These are phyloP conservation scores for Athrips mouffetella DNA, from an alignment of 2,888 invertebrate genomes.

Conservation along the genomic window DNA sequence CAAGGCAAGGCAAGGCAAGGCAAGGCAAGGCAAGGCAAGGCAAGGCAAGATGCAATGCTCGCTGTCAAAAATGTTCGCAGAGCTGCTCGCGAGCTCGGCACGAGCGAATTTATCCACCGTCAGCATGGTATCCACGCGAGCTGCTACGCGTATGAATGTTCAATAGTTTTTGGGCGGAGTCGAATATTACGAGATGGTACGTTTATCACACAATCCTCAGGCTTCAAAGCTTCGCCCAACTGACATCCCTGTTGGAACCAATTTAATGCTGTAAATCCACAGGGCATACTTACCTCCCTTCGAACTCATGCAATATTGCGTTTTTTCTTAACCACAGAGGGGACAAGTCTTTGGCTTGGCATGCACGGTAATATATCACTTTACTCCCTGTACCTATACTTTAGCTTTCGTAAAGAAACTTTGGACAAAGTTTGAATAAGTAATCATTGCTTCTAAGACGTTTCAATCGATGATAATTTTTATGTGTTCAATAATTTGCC, in stretches of 20 bases:
- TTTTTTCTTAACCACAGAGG: constrained; percentile 68
- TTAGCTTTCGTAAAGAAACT: not conserved
- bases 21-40: too few species aligned
- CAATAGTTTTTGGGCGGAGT: not conserved
- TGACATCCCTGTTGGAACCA: constrained; percentile 51
- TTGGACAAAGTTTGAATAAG: not conserved
- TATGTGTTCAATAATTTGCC: too few species aligned
- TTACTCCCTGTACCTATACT: not conserved
- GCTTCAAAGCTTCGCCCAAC: constrained; percentile 43
- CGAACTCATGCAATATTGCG: constrained; percentile 74
- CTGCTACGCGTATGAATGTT: not conserved
- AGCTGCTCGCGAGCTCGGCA: too few species aligned
- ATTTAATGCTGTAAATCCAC: constrained; percentile 74
- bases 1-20: too few species aligned
- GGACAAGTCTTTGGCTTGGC: constrained; percentile 41
- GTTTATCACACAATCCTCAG: constrained; percentile 41
- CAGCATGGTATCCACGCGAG: not conserved
- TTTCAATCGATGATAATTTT: too few species aligned
- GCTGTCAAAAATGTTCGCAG: too few species aligned
- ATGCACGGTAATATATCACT: constrained; percentile 42
- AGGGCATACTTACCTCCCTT: constrained; percentile 72
- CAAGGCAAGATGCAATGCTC: too few species aligned
- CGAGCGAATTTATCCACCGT: too few species aligned
- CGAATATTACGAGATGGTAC: not conserved
- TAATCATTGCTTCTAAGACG: not conserved